Conservation (phyloP, 1,140 invertebrate species). For the Drosophila willistoni region DNA sequence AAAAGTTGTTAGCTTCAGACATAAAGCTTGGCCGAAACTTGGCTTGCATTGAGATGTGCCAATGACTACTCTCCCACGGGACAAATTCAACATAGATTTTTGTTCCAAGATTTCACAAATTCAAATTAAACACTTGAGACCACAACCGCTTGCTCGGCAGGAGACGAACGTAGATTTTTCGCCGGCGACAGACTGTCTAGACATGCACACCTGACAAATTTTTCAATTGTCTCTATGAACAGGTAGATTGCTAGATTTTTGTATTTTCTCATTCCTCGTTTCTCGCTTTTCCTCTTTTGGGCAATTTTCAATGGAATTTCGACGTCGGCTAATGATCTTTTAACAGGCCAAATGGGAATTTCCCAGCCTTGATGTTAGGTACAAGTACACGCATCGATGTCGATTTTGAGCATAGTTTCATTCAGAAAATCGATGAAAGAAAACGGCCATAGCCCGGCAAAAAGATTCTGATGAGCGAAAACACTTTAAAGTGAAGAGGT, state of each 20-base stretch:
- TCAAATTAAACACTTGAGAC: slow-evolving; percentile 71
- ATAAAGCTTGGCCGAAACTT: slow-evolving; percentile 7
- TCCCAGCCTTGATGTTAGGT: slow-evolving; percentile 51
- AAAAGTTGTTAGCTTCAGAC: not conserved
- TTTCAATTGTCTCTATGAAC: slow-evolving; percentile 22
- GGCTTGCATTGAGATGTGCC: not conserved
- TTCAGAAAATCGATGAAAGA: slow-evolving; percentile 38
- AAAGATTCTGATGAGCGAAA: slow-evolving; percentile 44
- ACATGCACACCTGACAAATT: slow-evolving; percentile 65
- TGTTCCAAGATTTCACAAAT: slow-evolving; percentile 34
- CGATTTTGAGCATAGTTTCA: slow-evolving; percentile 47
- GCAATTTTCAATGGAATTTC: slow-evolving; percentile 69
- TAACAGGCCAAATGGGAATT: slow-evolving; percentile 68
- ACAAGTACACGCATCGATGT: slow-evolving; percentile 12
- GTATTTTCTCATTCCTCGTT: not conserved
- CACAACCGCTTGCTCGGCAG: slow-evolving; percentile 63
- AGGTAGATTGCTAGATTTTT: slow-evolving; percentile 43
- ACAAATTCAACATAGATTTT: not conserved
- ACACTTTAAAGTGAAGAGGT: slow-evolving; percentile 79
- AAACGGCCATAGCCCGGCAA: slow-evolving; percentile 22
- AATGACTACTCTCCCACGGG: not conserved
- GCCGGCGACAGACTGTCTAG: slow-evolving; percentile 72
- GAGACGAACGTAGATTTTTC: slow-evolving; percentile 15
- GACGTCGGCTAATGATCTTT: slow-evolving; percentile 72
- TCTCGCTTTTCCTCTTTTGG: slow-evolving; percentile 11